Conservation (phyloP, 2,888 invertebrate species). For the Himalopsyche tibetana region DNA sequence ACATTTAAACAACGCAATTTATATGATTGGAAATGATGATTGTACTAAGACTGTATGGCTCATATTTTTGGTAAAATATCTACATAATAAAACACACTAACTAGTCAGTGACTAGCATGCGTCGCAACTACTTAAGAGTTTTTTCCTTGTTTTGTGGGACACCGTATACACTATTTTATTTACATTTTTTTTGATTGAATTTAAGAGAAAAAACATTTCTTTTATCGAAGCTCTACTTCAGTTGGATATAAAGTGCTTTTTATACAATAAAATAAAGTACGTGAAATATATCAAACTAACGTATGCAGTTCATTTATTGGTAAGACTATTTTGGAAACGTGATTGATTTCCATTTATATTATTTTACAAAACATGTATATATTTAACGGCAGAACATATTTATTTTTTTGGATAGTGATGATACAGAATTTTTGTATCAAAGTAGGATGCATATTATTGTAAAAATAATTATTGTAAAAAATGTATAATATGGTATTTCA, state of each 20-base stretch:
- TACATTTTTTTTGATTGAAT: not conserved
- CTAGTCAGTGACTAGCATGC: not conserved
- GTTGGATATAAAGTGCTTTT: not conserved
- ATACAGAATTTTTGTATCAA: too few species aligned
- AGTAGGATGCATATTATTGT: too few species aligned
- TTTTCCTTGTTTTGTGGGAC: not conserved
- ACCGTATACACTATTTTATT: not conserved
- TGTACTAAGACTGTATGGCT: too few species aligned
- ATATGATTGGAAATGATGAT: too few species aligned
- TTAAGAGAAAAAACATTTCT: not conserved
- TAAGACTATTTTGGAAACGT: not conserved
- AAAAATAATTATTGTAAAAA: too few species aligned
- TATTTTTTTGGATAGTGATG: too few species aligned
- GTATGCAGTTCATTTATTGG: not conserved
- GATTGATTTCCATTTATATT: not conserved
- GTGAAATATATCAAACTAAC: not conserved
- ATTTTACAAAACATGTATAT: not conserved
- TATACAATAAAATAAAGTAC: conserved; percentile 25
- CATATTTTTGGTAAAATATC: too few species aligned
- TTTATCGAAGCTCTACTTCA: not conserved
- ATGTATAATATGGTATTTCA: too few species aligned
- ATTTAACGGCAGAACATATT: too few species aligned
- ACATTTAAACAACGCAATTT: too few species aligned
- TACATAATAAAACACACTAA: not conserved
- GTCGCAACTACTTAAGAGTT: not conserved